phyloP scores from a whole-genome alignment of 2,888 invertebrate genomes.

The Physocephala rufipes region DNA sequence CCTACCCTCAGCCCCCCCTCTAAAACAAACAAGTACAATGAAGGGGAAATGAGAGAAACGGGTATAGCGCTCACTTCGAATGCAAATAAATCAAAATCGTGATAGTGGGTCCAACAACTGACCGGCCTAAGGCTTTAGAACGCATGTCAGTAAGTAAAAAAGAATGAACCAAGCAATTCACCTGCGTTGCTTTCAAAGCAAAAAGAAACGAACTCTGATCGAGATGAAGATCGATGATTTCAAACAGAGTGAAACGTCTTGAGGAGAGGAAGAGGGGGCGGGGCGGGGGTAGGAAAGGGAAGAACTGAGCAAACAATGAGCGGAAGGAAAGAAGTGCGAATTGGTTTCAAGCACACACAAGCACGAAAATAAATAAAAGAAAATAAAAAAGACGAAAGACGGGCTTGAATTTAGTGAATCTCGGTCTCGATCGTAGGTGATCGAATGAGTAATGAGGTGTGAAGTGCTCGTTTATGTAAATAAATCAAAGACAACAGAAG shows the following conservation, averaged over 20 bases:
- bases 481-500: constrained; percentile 16
- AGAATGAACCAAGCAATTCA: background rate
- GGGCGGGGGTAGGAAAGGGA: constrained; percentile 6
- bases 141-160: constrained; percentile 20
- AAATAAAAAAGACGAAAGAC: background rate
- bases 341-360: background rate
- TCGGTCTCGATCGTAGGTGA: background rate
- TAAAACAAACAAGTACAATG: constrained; percentile 26
- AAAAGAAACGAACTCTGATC: background rate
- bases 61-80: background rate
- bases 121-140: constrained; percentile 30
- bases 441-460: constrained; percentile 10
- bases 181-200: constrained; percentile 25
- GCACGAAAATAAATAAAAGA: background rate
- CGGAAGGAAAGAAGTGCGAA: background rate
- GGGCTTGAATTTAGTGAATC: background rate
- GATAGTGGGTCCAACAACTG: background rate
- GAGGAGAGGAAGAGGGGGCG: background rate
- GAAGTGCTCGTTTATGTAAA: constrained; percentile 27
- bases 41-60: constrained; percentile 17
- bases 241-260: background rate
- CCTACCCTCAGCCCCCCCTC: background rate
- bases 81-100: constrained; percentile 18
- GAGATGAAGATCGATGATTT: constrained; percentile 19
- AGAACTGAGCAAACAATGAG: constrained; percentile 8